Evolutionary conservation across 1,140 invertebrate genomes (phyloP).

Genomic region (Triops cancriformis): DNA sequence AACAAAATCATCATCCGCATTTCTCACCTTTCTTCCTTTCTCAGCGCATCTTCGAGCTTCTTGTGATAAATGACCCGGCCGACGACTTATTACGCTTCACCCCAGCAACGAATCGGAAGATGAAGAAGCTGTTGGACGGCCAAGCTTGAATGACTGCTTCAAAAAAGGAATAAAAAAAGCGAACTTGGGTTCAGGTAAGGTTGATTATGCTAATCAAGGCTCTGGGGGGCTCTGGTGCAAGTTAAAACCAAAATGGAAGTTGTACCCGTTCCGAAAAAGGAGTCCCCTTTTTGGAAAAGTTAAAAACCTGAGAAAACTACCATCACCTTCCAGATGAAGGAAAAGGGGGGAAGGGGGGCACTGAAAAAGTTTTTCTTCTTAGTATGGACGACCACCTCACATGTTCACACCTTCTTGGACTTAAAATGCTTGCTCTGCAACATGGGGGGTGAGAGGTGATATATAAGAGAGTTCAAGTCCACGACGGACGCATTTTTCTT

Average conservation of each 20-base stretch:
- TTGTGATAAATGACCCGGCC: no score
- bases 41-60: no score
- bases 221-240: not conserved
- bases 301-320: not conserved
- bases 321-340: not conserved
- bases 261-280: not conserved
- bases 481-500: not conserved
- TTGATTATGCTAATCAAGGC: slow-evolving; percentile 10
- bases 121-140: no score
- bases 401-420: not conserved
- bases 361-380: not conserved
- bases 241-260: not conserved
- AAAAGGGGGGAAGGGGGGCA: not conserved
- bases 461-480: slow-evolving; percentile 1
- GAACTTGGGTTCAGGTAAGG: not conserved
- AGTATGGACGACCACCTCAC: not conserved
- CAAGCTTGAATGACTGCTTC: no score
- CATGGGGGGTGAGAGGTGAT: not conserved
- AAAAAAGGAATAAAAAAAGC: no score
- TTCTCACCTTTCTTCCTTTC: no score
- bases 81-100: no score
- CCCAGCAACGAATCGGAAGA: no score
- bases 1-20: no score
- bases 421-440: slow-evolving; percentile 1
- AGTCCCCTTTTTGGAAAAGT: no score